Evolutionary conservation across 1,140 invertebrate genomes (phyloP).

Genomic region (Lepidurus packardi): DNA sequence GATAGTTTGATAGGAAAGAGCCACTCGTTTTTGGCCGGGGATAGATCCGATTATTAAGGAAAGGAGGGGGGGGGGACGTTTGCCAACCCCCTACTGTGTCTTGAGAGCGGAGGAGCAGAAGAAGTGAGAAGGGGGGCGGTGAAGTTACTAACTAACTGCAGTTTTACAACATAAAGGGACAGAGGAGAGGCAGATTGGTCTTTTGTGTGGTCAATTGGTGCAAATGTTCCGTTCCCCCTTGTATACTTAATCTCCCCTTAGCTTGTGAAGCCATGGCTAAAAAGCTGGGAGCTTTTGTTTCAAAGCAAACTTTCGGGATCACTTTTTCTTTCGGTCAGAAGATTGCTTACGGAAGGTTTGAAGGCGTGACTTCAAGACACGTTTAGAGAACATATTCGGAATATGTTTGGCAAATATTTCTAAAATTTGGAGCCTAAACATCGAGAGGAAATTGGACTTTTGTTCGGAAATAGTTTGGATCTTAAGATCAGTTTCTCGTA

Average conservation of each 20-base stretch:
- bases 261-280: neutral
- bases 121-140: neutral
- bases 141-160: neutral
- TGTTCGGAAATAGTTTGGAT: too few species aligned
- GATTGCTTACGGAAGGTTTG: too few species aligned
- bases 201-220: constrained; percentile 21
- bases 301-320: too few species aligned
- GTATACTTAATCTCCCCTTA: neutral
- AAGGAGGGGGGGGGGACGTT: constrained; percentile 11
- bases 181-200: neutral
- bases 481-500: too few species aligned
- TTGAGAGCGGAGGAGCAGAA: neutral
- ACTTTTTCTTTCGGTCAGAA: too few species aligned
- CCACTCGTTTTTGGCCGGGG: neutral
- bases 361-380: too few species aligned
- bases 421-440: too few species aligned
- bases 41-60: constrained; percentile 4
- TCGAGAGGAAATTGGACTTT: too few species aligned
- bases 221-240: neutral
- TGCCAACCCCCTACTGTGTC: neutral
- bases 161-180: neutral
- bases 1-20: too few species aligned
- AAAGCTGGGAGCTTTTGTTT: too few species aligned
- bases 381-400: too few species aligned
- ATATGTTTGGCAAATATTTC: too few species aligned